These are phyloP conservation scores for Galeopterus variegatus DNA, from an alignment of 2,113 vertebrate genomes.

Conservation along the genomic window DNA sequence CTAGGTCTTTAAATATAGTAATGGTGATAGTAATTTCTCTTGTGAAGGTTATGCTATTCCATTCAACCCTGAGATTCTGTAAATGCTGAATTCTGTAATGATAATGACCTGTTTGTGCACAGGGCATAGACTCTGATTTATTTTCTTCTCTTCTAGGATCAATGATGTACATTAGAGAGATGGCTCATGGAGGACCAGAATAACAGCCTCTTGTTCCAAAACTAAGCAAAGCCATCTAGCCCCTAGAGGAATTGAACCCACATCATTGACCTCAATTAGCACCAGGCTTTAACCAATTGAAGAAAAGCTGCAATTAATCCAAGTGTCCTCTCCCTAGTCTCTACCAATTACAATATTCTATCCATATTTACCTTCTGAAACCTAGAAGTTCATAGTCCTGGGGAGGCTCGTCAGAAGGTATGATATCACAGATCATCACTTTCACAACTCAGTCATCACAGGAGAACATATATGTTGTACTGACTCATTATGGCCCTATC, in stretches of 20 bases:
- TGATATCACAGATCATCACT: background rate
- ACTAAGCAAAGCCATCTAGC: slow-evolving; percentile 64
- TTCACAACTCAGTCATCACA: background rate
- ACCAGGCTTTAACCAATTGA: slow-evolving; percentile 58
- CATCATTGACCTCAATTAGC: slow-evolving; percentile 73
- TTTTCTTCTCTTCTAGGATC: slow-evolving; percentile 53
- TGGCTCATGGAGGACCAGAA: background rate
- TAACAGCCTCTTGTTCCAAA: slow-evolving; percentile 19
- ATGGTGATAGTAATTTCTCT: background rate
- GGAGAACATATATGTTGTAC: background rate
- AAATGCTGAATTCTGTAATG: slow-evolving; percentile 35
- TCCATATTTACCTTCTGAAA: slow-evolving; percentile 19
- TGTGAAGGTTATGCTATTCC: slow-evolving; percentile 43
- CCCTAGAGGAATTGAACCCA: slow-evolving; percentile 48
- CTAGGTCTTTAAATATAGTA: background rate
- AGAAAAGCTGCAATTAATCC: slow-evolving; percentile 71
- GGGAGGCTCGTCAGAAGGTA: background rate
- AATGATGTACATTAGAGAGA: slow-evolving; percentile 53
- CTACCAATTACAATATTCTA: slow-evolving; percentile 28
- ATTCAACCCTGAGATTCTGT: background rate
- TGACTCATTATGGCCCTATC: background rate
- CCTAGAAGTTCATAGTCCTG: background rate
- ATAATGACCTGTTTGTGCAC: slow-evolving; percentile 48
- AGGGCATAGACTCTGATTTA: slow-evolving; percentile 14
- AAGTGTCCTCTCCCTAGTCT: background rate